These are phyloP conservation scores for Rynchops niger DNA, from an alignment of 2,113 vertebrate species.

Conservation along the genomic window DNA sequence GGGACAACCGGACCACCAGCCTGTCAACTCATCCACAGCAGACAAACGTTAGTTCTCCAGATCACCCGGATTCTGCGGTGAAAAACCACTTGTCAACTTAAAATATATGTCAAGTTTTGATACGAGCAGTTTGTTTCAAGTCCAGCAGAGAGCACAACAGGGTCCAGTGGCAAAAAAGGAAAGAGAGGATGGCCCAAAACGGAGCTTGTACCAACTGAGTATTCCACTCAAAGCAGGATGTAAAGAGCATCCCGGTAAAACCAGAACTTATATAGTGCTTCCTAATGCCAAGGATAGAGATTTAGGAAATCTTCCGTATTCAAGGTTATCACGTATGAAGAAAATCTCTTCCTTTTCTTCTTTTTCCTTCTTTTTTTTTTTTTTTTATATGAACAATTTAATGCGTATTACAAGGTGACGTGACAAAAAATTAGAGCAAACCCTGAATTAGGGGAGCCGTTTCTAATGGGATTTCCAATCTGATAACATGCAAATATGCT, in stretches of 20 bases:
- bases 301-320: constrained; percentile 6
- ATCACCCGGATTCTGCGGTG: background rate
- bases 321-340: constrained; percentile 52
- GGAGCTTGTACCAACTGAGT: background rate
- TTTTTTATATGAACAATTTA: constrained; percentile 27
- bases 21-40: background rate
- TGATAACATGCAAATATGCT: constrained; percentile 61
- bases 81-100: background rate
- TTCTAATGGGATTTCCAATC: constrained; percentile 61
- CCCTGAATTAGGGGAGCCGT: constrained; percentile 22
- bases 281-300: background rate
- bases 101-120: background rate
- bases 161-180: background rate
- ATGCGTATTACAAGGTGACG: constrained; percentile 35
- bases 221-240: background rate
- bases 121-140: background rate
- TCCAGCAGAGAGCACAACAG: background rate
- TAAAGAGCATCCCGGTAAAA: constrained; percentile 7
- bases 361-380: background rate
- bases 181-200: background rate
- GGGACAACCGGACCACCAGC: background rate
- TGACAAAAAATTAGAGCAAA: constrained; percentile 54
- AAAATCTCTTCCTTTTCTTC: background rate
- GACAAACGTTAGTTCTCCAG: background rate
- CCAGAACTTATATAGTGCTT: background rate